A percentile compares a stretch with the other conserved stretches of the same genome.
Conservation (phyloP, 2,797 vertebrate genomes). For the Anomalospiza imberbis region DNA sequence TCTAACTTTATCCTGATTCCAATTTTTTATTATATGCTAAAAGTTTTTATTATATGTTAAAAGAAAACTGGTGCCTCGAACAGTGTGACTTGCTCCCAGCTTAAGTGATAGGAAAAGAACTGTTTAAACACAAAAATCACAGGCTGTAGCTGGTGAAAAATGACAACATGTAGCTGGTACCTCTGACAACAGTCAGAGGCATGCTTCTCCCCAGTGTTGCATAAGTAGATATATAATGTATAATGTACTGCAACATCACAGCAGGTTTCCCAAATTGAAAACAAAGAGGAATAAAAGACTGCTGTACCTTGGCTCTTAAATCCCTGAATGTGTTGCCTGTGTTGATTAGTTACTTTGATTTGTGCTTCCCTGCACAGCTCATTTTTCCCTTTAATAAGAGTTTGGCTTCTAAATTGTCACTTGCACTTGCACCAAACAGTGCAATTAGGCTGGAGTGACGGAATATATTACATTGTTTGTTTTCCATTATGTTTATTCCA, state of each 20-base stretch:
- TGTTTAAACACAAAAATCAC: not conserved
- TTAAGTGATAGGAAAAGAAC: not conserved
- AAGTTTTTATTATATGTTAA: not conserved
- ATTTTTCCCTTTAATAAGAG: slow-evolving; percentile 58
- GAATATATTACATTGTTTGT: slow-evolving; percentile 61
- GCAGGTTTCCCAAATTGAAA: slow-evolving; percentile 49
- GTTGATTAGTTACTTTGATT: slow-evolving; percentile 64
- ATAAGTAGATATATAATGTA: not conserved
- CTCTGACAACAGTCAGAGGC: not conserved
- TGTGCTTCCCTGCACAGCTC: slow-evolving; percentile 32
- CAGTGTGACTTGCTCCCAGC: not conserved
- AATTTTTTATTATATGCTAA: not conserved
- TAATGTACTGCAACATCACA: slow-evolving; percentile 43
- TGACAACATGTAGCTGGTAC: not conserved
- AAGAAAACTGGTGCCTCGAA: not conserved
- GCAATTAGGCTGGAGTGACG: slow-evolving; percentile 47
- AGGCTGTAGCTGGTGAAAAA: not conserved
- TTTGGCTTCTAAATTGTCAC: slow-evolving; percentile 55
- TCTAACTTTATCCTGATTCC: not conserved
- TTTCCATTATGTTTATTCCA: slow-evolving; percentile 66
- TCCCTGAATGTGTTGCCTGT: slow-evolving; percentile 28
- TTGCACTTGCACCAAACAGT: slow-evolving; percentile 49
- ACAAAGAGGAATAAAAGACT: slow-evolving; percentile 47
- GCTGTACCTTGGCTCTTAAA: slow-evolving; percentile 40
- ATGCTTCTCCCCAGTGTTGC: not conserved